These are phyloP conservation scores for Bubo bubo DNA, from an alignment of 2,113 vertebrate species.

Conservation along the genomic window DNA sequence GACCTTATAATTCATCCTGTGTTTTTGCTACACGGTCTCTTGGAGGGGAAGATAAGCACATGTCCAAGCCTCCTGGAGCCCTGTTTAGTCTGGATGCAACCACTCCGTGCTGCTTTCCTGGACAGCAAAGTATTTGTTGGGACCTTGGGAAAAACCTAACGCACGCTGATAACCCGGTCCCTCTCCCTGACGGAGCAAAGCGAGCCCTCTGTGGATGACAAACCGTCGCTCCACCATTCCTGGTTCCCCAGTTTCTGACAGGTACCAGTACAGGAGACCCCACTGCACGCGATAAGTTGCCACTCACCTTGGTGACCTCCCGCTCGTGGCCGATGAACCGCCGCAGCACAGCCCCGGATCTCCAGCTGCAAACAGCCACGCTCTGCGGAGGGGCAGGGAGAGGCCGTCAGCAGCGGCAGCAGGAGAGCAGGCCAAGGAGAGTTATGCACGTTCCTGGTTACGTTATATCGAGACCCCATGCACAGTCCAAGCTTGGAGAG, in stretches of 20 bases:
- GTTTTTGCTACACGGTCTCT: background rate
- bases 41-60: background rate
- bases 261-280: background rate
- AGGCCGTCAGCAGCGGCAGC: background rate
- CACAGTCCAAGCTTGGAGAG: background rate
- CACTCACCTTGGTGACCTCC: conserved; percentile 92
- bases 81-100: background rate
- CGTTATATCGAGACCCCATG: accelerated
- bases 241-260: background rate
- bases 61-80: background rate
- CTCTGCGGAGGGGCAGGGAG: conserved; percentile 67
- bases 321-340: conserved; percentile 85
- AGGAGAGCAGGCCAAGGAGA: background rate
- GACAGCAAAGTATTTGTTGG: background rate
- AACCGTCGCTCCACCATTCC: accelerated
- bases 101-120: background rate
- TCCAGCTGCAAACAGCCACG: conserved; percentile 91
- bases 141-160: background rate
- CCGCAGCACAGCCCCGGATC: conserved; percentile 80
- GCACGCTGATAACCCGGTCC: accelerated
- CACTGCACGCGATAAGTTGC: accelerated
- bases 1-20: background rate
- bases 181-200: background rate
- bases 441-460: background rate
- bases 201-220: background rate